Evolutionary conservation across 92 coral and sea anemone genomes (phyloP).

Genomic region (Palythoa heliodiscus): DNA sequence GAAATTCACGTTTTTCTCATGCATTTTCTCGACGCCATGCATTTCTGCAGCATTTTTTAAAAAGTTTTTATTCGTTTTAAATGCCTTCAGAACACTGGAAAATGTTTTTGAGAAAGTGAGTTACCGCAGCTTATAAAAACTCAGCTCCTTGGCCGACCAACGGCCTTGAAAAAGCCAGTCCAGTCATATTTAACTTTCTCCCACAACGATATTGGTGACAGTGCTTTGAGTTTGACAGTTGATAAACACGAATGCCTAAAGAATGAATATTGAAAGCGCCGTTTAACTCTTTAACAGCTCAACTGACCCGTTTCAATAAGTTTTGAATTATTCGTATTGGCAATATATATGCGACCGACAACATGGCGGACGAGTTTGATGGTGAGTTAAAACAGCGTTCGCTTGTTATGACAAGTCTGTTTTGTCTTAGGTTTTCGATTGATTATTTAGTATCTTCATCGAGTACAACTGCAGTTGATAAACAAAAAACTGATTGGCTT

Average conservation of each 20-base stretch:
- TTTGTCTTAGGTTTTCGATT: neutral
- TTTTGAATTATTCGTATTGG: neutral
- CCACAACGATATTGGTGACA: no score
- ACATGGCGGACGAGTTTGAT: slow-evolving; percentile 15
- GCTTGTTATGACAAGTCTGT: neutral
- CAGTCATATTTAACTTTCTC: no score
- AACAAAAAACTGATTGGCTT: neutral
- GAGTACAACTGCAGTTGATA: neutral
- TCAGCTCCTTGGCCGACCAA: no score
- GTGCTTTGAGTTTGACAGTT: neutral
- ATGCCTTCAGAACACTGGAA: no score
- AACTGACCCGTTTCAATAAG: neutral
- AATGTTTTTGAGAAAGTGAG: no score
- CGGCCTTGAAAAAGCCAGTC: no score
- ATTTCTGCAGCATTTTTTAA: no score
- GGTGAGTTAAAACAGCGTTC: neutral
- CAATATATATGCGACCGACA: neutral
- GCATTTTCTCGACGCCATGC: no score
- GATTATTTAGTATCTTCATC: neutral
- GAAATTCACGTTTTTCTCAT: no score
- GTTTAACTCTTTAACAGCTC: neutral
- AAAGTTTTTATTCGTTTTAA: no score
- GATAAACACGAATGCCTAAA: neutral
- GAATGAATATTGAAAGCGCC: neutral
- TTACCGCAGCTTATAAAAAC: no score